Evolutionary conservation across 2,888 invertebrate species (phyloP).

Genomic region (Melipona beecheii): DNA sequence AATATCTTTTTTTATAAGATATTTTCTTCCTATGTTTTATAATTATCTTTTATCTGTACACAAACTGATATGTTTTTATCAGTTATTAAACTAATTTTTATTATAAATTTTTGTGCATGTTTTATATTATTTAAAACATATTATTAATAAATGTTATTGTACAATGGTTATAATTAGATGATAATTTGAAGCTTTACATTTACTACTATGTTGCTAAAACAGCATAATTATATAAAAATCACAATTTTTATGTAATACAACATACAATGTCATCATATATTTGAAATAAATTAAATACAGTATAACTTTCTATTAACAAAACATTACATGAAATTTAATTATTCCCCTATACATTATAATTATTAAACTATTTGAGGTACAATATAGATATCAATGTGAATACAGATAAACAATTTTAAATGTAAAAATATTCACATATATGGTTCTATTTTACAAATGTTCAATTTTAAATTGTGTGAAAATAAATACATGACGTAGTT

Average conservation of each 20-base stretch:
- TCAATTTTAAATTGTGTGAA: conserved; percentile 1
- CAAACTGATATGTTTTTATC: conserved; percentile 61
- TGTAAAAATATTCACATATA: conserved; percentile 1
- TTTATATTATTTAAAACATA: conserved; percentile 46
- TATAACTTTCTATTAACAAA: neutral
- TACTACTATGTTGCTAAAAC: conserved; percentile 6
- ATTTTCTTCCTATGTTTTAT: conserved; percentile 21
- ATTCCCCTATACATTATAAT: conserved; percentile 18
- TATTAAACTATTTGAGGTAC: conserved; percentile 24
- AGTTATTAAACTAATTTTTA: conserved; percentile 38
- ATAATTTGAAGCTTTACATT: conserved; percentile 22
- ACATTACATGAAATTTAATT: conserved; percentile 29
- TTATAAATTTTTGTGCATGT: conserved; percentile 51
- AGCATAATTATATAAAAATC: conserved; percentile 31
- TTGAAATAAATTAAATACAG: neutral
- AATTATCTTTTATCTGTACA: conserved; percentile 31
- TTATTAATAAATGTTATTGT: conserved; percentile 54
- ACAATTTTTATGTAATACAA: conserved; percentile 14
- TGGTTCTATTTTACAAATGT: conserved; percentile 39
- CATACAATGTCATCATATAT: neutral
- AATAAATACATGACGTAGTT: conserved; percentile 9
- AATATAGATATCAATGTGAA: neutral
- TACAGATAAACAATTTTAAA: conserved; percentile 16
- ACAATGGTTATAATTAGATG: conserved; percentile 15
- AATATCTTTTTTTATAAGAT: conserved; percentile 12